Conservation (phyloP, 2,113 vertebrate genomes). For the Prunella himalayana region DNA sequence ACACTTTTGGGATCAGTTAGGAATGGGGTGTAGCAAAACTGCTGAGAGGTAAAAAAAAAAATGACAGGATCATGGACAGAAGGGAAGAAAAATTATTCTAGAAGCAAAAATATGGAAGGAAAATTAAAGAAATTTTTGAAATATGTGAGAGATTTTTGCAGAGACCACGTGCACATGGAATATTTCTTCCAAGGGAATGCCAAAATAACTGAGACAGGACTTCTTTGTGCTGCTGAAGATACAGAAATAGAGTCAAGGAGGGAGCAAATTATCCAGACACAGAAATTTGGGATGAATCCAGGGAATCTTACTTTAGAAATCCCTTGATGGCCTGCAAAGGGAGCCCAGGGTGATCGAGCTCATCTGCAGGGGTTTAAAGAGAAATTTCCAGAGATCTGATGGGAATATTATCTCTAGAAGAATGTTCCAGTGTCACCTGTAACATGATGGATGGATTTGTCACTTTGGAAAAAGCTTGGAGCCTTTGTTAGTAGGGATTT, state of each 20-base stretch:
- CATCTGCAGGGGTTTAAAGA: not conserved
- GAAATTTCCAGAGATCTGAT: not conserved
- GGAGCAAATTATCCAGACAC: not conserved
- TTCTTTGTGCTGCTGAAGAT: not conserved
- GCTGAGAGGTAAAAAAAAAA: rapidly evolving
- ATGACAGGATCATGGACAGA: rapidly evolving
- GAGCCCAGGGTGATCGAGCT: not conserved
- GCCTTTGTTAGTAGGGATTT: not conserved
- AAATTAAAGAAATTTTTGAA: not conserved
- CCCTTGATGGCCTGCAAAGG: rapidly evolving
- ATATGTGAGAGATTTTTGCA: not conserved
- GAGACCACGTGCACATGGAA: rapidly evolving
- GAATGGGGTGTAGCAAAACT: not conserved
- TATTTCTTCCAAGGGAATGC: not conserved
- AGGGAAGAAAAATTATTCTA: not conserved
- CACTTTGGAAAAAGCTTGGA: not conserved
- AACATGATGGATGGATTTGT: rapidly evolving
- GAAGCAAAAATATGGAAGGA: not conserved
- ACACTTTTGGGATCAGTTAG: not conserved
- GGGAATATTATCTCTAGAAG: not conserved
- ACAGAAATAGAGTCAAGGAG: not conserved
- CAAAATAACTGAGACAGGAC: not conserved
- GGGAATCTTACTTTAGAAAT: not conserved
- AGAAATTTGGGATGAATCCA: not conserved
- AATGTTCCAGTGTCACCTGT: not conserved